Evolutionary conservation across 2,113 vertebrate species (phyloP).

Genomic region (Vimba vimba): DNA sequence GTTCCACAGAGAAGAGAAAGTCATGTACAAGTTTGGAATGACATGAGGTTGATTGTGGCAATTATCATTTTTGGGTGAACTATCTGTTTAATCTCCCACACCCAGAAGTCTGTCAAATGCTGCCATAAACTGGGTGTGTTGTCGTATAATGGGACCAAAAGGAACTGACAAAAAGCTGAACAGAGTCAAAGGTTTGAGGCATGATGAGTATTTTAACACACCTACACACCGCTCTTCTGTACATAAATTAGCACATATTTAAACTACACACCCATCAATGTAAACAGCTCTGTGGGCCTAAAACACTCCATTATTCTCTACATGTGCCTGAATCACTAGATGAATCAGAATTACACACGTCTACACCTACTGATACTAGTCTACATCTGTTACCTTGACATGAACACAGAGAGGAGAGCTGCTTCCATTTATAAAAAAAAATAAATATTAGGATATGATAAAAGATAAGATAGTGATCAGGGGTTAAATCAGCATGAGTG

Average conservation of each 20-base stretch:
- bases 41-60: background rate
- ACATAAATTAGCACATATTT: slow-evolving; percentile 18
- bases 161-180: background rate
- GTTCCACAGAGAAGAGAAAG: background rate
- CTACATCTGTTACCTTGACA: background rate
- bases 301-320: background rate
- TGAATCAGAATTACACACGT: background rate
- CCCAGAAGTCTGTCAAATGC: background rate
- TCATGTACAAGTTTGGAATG: background rate
- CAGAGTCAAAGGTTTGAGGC: background rate
- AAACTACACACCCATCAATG: background rate
- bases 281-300: background rate
- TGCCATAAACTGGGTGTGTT: background rate
- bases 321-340: background rate
- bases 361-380: background rate
- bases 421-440: background rate
- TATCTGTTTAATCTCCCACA: background rate
- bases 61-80: background rate
- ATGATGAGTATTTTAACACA: background rate
- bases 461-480: background rate
- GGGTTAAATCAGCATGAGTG: background rate
- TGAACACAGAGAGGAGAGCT: background rate
- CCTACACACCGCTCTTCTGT: slow-evolving; percentile 15
- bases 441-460: no score
- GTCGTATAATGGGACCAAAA: background rate